Evolutionary conservation across 2,113 vertebrate genomes (phyloP).

Genomic region (Leptosomus discolor): DNA sequence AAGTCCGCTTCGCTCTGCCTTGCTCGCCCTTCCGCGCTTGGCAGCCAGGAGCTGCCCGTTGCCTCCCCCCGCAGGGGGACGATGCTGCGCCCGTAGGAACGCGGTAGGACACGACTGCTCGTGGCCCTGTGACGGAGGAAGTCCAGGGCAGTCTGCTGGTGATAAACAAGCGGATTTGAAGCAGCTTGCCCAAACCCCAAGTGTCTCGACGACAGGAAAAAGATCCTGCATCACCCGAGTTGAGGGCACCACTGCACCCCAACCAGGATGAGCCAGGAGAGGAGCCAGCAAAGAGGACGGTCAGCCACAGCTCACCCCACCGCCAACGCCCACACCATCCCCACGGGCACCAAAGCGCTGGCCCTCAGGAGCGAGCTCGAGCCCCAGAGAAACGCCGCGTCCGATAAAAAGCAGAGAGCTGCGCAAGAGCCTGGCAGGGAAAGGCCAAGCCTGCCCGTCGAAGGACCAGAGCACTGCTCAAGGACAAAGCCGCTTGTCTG

Average conservation of each 20-base stretch:
- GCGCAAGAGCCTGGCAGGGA: neutral
- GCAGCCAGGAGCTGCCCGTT: neutral
- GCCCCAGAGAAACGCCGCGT: neutral
- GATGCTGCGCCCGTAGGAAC: accelerated
- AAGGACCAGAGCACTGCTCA: neutral
- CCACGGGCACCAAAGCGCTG: accelerated
- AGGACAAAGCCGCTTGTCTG: slow-evolving; percentile 10
- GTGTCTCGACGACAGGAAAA: neutral
- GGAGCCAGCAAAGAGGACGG: neutral
- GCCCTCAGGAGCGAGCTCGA: neutral
- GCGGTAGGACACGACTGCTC: accelerated
- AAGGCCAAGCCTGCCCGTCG: neutral
- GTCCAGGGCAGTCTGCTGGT: no score
- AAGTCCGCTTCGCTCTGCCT: neutral
- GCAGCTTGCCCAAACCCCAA: neutral
- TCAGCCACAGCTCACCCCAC: neutral
- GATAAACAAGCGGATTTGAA: neutral
- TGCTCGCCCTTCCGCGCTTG: accelerated
- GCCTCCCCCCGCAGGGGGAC: neutral
- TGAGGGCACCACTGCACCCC: neutral
- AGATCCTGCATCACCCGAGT: neutral
- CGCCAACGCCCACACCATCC: accelerated
- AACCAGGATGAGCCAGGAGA: neutral
- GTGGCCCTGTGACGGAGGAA: neutral
- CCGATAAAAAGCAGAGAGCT: neutral